phyloP scores from a whole-genome alignment of 2,888 invertebrate species.

The Lymantria dispar region DNA sequence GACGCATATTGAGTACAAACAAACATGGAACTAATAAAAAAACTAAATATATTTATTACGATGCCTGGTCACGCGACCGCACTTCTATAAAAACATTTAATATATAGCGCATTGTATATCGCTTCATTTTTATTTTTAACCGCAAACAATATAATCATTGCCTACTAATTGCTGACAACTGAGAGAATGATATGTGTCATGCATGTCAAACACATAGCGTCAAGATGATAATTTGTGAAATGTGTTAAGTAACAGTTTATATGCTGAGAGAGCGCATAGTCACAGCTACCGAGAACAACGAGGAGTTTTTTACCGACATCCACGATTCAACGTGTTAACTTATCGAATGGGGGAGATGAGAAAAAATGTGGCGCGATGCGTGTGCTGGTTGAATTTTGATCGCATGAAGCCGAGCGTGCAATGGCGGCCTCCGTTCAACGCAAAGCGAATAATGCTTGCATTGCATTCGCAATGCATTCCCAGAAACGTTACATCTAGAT shows the following conservation, averaged over 20 bases:
- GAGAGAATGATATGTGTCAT: slow-evolving; percentile 27
- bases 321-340: slow-evolving; percentile 59
- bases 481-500: slow-evolving; percentile 26
- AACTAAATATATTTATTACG: slow-evolving; percentile 48
- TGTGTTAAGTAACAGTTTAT: slow-evolving; percentile 47
- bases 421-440: slow-evolving; percentile 22
- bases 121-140: slow-evolving; percentile 36
- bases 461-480: slow-evolving; percentile 36
- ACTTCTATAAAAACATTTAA: slow-evolving; percentile 31
- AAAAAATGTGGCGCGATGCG: slow-evolving; percentile 49
- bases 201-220: slow-evolving; percentile 33
- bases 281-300: slow-evolving; percentile 40
- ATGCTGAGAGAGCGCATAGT: slow-evolving; percentile 41
- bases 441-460: slow-evolving; percentile 25
- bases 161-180: slow-evolving; percentile 40
- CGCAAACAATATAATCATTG: slow-evolving; percentile 41
- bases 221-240: slow-evolving; percentile 41
- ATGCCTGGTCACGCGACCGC: slow-evolving; percentile 40
- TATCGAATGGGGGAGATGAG: slow-evolving; percentile 51
- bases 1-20: slow-evolving; percentile 32
- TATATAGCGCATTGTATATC: background rate
- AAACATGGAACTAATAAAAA: slow-evolving; percentile 34
- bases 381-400: slow-evolving; percentile 61
- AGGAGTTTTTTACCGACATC: slow-evolving; percentile 55
- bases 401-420: slow-evolving; percentile 34